These are phyloP conservation scores for Corythaeola cristata DNA, from an alignment of 2,113 vertebrate genomes.

Conservation along the genomic window DNA sequence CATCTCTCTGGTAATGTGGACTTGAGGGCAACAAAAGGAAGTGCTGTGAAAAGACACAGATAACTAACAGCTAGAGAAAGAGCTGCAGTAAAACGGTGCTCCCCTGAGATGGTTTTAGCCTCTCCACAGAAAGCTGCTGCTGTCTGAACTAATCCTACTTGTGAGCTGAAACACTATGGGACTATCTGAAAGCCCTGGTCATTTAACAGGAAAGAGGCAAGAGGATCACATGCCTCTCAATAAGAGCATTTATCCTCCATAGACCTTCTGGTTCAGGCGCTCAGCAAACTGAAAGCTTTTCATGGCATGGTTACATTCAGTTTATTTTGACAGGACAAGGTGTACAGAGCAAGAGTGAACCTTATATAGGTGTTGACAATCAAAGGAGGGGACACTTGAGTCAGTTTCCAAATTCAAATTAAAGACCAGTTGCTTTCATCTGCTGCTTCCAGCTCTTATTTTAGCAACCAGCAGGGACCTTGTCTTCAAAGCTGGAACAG, in stretches of 20 bases:
- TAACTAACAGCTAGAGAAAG: background rate
- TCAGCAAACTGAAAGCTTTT: background rate
- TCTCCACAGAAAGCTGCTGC: background rate
- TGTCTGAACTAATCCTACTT: background rate
- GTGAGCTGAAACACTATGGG: background rate
- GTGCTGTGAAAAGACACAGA: background rate
- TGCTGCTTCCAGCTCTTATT: background rate
- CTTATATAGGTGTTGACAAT: background rate
- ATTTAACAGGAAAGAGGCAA: background rate
- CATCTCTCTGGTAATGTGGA: background rate
- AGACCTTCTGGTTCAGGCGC: background rate
- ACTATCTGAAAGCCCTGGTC: background rate
- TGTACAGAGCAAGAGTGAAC: background rate
- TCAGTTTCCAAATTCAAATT: background rate
- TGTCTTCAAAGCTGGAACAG: background rate
- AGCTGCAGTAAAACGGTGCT: background rate
- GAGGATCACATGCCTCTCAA: background rate
- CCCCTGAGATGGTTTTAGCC: background rate
- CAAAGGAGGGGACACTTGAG: background rate
- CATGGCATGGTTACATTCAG: background rate
- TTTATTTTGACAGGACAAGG: background rate
- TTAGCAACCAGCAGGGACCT: background rate
- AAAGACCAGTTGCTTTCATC: background rate
- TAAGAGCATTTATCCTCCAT: background rate
- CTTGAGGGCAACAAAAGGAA: background rate